Base-by-base conservation (phyloP, 1,140 invertebrate species). In the Scaptomyza montana region DNA sequence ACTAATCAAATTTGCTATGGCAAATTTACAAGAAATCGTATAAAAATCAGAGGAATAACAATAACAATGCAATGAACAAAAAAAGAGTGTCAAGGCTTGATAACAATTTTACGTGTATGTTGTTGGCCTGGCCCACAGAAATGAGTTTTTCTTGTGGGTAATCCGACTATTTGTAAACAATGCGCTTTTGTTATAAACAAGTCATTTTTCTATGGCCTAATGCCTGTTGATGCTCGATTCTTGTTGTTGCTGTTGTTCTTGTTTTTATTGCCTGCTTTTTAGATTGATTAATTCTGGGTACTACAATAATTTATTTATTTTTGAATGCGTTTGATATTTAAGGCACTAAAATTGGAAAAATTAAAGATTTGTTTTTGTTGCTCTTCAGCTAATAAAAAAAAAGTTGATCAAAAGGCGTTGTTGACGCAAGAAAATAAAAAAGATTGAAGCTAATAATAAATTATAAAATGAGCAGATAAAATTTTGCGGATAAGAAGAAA, bases 71-170 rank as follows among this genome's bases (percentile, higher is more conserved):
- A 55, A 49, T 68, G 41, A 61, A 16, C 16, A 69, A 68, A 68
- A 51, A 80, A 85, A 87, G 82, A 87, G 84, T 87, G 82, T 87
- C 82, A 87, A 87, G 82, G 82, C 82, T 87, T 82, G 79, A 57
- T 78, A 89, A 21, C 63, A 78, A 87, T 77, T 79, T 77, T 66
- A 61, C 56, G 54, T 43, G 33, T 9, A 36, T 36, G 33, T 9
- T 36, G 33, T 61, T 62, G 51, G 76, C 64, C 74, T 72, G 80
- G 77, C 66, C 65, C 70, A 62, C 67, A 78, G 55, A 74, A 82
- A 87, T 76, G 59, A 63, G 81, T 74, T 85, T 70, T 74, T 67
- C 62, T 62, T 50, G 56, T 46, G 74, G 55, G 16, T 51, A 66
- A 36, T 69, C 53, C 56, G 46, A 65, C 64, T 85, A 84, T 86